Evolutionary conservation across 2,888 invertebrate species (phyloP).

Genomic region (Papilio protenor): DNA sequence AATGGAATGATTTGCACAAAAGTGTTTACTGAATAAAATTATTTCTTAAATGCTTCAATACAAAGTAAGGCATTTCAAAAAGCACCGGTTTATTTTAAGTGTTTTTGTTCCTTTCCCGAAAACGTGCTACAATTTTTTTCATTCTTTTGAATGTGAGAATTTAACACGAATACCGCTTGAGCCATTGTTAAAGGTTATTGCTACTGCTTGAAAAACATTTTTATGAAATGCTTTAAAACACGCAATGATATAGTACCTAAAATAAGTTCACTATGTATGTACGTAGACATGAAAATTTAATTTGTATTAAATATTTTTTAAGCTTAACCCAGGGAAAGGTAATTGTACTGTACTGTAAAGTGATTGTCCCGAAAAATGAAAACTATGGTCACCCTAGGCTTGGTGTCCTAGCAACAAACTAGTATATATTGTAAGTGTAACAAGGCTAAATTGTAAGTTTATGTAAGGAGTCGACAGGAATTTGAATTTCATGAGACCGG

Average conservation of each 20-base stretch:
- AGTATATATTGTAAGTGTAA: slow-evolving; percentile 11
- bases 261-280: neutral
- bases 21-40: neutral
- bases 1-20: neutral
- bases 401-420: neutral
- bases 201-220: slow-evolving; percentile 13
- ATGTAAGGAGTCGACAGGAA: neutral
- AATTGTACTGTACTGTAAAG: neutral
- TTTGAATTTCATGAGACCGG: slow-evolving; percentile 8
- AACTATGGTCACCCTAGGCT: neutral
- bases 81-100: slow-evolving; percentile 18
- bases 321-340: too few relatives aligned
- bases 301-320: too few relatives aligned
- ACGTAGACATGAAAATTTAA: neutral
- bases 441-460: slow-evolving; percentile 2
- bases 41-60: neutral
- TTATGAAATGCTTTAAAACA: slow-evolving; percentile 24
- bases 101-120: slow-evolving; percentile 22
- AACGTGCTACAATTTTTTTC: slow-evolving; percentile 1
- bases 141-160: slow-evolving; percentile 11
- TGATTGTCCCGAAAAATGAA: neutral
- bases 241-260: too few relatives aligned
- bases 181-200: slow-evolving; percentile 36
- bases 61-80: neutral
- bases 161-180: neutral